Conservation (phyloP, 2,113 vertebrate species). For the Jacana jacana region DNA sequence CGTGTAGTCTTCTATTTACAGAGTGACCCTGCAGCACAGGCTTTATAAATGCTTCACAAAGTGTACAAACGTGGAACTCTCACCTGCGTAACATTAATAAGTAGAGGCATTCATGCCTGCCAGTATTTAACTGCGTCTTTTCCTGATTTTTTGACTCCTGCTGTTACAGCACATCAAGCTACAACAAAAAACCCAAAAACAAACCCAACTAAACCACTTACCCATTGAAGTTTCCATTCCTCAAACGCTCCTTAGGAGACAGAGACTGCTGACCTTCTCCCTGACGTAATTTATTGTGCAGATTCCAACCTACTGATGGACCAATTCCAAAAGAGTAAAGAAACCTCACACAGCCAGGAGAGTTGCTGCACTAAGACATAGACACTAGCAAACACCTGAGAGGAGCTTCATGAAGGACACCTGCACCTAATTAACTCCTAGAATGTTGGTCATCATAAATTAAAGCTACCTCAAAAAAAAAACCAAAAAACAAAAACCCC, state of each 20-base stretch:
- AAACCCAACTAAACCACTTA: neutral
- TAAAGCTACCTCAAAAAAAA: neutral
- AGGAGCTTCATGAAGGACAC: neutral
- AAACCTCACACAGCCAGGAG: no score
- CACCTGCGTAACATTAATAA: neutral
- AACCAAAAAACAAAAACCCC: neutral
- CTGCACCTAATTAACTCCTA: neutral
- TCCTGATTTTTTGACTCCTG: neutral
- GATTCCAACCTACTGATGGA: neutral
- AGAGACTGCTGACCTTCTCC: neutral
- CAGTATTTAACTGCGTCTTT: neutral
- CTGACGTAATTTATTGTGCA: neutral
- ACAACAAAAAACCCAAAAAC: neutral
- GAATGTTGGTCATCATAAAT: neutral
- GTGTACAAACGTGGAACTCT: neutral
- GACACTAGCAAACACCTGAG: neutral
- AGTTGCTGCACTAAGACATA: neutral
- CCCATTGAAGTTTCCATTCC: neutral
- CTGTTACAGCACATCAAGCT: neutral
- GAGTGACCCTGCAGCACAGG: neutral
- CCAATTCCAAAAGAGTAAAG: neutral
- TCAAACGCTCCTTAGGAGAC: neutral
- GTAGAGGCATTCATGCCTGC: neutral
- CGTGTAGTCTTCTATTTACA: neutral
- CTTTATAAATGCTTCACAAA: neutral